Percentiles rank a stretch among this genome's conserved stretches.
These are phyloP conservation scores for Gorsachius magnificus DNA, from an alignment of 2,797 vertebrate species.

Conservation along the genomic window DNA sequence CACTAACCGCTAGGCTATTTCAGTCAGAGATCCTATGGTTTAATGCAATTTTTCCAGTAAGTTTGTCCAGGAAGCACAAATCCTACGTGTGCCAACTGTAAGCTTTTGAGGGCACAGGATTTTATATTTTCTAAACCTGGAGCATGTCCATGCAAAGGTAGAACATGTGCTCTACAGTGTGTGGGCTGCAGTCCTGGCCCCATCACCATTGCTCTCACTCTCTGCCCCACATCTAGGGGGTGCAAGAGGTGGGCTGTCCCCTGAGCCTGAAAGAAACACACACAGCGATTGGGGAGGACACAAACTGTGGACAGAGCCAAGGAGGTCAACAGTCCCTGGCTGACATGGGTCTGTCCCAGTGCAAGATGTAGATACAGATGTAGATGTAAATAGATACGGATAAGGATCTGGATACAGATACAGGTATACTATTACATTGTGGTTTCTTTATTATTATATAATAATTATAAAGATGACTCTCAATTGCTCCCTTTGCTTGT, in stretches of 20 bases:
- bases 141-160: background rate
- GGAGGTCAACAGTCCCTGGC: accelerated
- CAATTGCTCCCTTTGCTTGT: background rate
- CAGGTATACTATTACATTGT: background rate
- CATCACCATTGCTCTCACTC: accelerated
- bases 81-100: accelerated
- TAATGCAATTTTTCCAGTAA: background rate
- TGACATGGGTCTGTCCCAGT: background rate
- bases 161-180: background rate
- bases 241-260: background rate
- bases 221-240: background rate
- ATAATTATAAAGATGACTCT: background rate
- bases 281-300: background rate
- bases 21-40: background rate
- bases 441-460: background rate
- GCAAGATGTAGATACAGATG: accelerated
- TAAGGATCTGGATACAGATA: background rate
- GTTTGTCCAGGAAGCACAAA: background rate
- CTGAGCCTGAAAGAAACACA: background rate
- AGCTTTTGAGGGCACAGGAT: background rate
- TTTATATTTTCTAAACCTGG: background rate
- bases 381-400: background rate
- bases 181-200: background rate
- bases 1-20: background rate
- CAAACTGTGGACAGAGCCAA: background rate